A percentile compares a stretch with the other conserved stretches of the same genome.
These are phyloP conservation scores for Poeciliopsis presidionis DNA, from an alignment of 2,797 vertebrate genomes.

Conservation along the genomic window DNA sequence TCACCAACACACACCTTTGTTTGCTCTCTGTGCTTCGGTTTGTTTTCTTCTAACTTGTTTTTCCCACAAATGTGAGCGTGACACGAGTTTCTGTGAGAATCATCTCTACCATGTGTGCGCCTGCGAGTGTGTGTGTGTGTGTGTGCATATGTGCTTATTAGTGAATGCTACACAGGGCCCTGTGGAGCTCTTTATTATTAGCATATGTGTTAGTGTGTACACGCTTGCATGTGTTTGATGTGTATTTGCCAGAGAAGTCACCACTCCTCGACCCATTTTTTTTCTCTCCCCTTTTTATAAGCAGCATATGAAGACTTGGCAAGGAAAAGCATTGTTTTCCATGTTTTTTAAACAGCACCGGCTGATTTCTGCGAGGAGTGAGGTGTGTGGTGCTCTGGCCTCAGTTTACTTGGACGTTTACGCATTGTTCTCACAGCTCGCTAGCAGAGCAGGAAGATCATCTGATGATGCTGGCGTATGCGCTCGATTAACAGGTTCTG, in stretches of 20 bases:
- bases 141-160: slow-evolving; percentile 74
- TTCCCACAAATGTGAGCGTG: slow-evolving; percentile 40
- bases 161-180: slow-evolving; percentile 67
- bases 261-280: slow-evolving; percentile 67
- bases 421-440: slow-evolving; percentile 50
- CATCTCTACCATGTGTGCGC: slow-evolving; percentile 41
- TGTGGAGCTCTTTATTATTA: slow-evolving; percentile 79
- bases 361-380: slow-evolving; percentile 46
- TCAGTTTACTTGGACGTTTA: slow-evolving; percentile 52
- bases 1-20: slow-evolving; percentile 46
- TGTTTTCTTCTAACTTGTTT: slow-evolving; percentile 39
- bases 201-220: slow-evolving; percentile 71
- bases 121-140: slow-evolving; percentile 30
- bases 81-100: slow-evolving; percentile 62
- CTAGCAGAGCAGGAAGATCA: slow-evolving; percentile 37
- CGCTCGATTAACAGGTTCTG: slow-evolving; percentile 77
- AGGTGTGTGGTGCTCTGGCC: slow-evolving; percentile 58
- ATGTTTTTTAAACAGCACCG: slow-evolving; percentile 45
- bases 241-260: slow-evolving; percentile 66
- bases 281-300: slow-evolving; percentile 51
- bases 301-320: slow-evolving; percentile 61
- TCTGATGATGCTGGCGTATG: slow-evolving; percentile 59
- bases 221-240: slow-evolving; percentile 69
- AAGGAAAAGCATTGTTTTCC: slow-evolving; percentile 60
- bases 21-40: slow-evolving; percentile 36